These are phyloP conservation scores for Phoeniculus purpureus DNA, from an alignment of 2,797 vertebrate genomes.

Conservation along the genomic window DNA sequence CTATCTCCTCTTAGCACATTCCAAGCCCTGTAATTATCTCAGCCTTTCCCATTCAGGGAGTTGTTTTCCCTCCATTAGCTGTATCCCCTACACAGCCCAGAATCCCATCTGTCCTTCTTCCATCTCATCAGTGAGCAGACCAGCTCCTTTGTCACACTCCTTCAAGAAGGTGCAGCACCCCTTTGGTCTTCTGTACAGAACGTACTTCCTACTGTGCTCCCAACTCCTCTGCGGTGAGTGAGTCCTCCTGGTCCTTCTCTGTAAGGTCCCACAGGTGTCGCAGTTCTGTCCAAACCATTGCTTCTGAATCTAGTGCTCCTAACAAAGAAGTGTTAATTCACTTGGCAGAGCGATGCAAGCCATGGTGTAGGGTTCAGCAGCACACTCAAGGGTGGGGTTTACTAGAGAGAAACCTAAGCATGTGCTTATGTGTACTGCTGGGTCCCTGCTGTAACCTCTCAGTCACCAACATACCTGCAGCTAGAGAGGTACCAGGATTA, in stretches of 20 bases:
- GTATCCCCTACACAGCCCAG: not conserved
- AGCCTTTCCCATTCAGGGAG: not conserved
- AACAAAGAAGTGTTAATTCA: not conserved
- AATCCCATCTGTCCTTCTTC: not conserved
- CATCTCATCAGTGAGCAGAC: not conserved
- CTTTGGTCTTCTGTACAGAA: not conserved
- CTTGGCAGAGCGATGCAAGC: not conserved
- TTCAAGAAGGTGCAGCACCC: not conserved
- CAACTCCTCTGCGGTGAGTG: not conserved
- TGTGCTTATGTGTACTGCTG: not conserved
- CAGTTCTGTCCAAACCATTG: not conserved
- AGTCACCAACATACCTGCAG: not conserved
- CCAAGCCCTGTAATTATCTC: not conserved
- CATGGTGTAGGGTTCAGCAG: not conserved
- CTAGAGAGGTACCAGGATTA: not conserved
- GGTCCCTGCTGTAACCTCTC: not conserved
- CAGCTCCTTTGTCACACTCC: not conserved
- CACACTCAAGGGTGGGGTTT: accelerated
- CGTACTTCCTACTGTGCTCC: not conserved
- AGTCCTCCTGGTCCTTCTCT: not conserved
- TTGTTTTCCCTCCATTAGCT: not conserved
- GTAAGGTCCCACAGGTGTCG: not conserved
- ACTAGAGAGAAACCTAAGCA: not conserved
- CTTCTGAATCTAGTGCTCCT: not conserved
- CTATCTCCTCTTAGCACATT: not conserved